Conservation (phyloP, 2,797 vertebrate species). For the Silurus aristotelis region DNA sequence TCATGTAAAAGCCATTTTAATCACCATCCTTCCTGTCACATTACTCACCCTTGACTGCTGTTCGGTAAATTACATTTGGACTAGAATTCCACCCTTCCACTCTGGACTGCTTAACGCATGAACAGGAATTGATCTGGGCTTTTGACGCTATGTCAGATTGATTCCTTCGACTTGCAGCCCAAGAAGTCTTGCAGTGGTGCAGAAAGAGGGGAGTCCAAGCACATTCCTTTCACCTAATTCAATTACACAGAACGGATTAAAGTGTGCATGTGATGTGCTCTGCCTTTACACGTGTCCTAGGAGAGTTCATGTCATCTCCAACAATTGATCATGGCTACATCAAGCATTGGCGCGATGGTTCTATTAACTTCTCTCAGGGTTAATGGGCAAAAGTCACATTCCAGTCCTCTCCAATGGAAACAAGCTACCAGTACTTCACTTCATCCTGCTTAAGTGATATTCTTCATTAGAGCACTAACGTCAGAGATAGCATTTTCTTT, state of each 20-base stretch:
- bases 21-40: slow-evolving; percentile 55
- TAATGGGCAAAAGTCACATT: slow-evolving; percentile 48
- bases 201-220: slow-evolving; percentile 31
- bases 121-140: slow-evolving; percentile 60
- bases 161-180: slow-evolving; percentile 38
- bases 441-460: background rate
- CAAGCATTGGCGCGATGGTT: slow-evolving; percentile 11
- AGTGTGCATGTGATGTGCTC: slow-evolving; percentile 26
- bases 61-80: slow-evolving; percentile 54
- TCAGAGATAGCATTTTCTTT: slow-evolving; percentile 16
- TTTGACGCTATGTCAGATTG: slow-evolving; percentile 55
- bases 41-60: slow-evolving; percentile 50
- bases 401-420: slow-evolving; percentile 24
- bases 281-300: slow-evolving; percentile 25
- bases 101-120: slow-evolving; percentile 60
- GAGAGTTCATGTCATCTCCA: slow-evolving; percentile 24
- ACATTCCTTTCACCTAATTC: slow-evolving; percentile 49
- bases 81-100: slow-evolving; percentile 53
- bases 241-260: slow-evolving; percentile 44
- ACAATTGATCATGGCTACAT: slow-evolving; percentile 34
- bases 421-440: background rate
- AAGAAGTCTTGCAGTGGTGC: slow-evolving; percentile 25
- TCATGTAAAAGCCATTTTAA: slow-evolving; percentile 56
- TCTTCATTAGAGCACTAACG: background rate
- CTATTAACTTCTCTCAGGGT: slow-evolving; percentile 38